Conservation (phyloP, 2,113 vertebrate genomes). For the Anoura caudifer region DNA sequence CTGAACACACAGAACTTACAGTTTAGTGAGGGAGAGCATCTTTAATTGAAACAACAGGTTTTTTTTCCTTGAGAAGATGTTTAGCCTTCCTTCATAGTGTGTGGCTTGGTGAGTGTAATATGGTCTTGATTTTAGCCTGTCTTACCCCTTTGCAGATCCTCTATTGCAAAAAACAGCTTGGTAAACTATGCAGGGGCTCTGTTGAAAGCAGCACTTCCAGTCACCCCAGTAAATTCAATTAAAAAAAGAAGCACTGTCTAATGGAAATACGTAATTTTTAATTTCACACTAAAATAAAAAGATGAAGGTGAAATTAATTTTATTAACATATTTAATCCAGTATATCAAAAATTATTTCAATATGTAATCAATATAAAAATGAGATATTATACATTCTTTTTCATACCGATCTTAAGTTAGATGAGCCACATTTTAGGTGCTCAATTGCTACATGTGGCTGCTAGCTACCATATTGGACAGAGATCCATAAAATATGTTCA, state of each 20-base stretch:
- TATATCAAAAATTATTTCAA: neutral
- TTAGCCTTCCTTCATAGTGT: neutral
- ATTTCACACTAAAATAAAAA: conserved; percentile 11
- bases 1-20: neutral
- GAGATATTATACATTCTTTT: too few relatives aligned
- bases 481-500: neutral
- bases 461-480: neutral
- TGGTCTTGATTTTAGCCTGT: neutral
- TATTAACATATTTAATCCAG: neutral
- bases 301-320: neutral
- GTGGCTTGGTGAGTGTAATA: neutral
- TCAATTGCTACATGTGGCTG: neutral
- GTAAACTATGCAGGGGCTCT: neutral
- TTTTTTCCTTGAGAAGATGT: neutral
- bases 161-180: neutral
- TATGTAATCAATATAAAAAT: neutral
- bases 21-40: neutral
- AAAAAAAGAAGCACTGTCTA: neutral
- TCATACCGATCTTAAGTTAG: too few relatives aligned
- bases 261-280: neutral
- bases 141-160: neutral
- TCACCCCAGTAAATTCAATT: neutral
- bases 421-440: too few relatives aligned
- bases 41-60: neutral
- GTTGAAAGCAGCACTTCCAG: neutral